A percentile compares a stretch with the other conserved stretches of the same genome.
Conservation (phyloP, 2,888 invertebrate genomes). For the Heteropelma amictum region DNA sequence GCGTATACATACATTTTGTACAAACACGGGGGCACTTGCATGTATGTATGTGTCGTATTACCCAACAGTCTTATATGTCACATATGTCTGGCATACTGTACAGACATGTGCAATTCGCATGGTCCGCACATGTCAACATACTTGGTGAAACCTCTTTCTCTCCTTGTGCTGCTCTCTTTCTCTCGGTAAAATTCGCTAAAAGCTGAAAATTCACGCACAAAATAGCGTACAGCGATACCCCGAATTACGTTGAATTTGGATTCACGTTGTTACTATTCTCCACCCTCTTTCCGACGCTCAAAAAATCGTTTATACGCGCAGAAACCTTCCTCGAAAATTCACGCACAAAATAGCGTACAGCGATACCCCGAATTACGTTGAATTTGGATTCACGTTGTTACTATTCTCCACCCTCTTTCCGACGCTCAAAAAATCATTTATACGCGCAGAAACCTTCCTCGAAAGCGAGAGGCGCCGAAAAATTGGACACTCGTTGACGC, state of each 20-base stretch:
- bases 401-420: no score
- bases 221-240: neutral
- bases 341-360: neutral
- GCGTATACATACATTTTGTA: constrained; percentile 4
- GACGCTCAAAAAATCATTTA: no score
- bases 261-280: no score
- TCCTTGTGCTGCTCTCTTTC: neutral
- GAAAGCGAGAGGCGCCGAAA: no score
- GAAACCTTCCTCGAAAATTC: no score
- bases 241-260: neutral
- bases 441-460: no score
- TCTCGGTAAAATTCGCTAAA: no score
- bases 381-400: no score
- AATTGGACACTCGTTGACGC: no score
- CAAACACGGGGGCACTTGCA: no score
- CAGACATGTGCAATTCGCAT: constrained; percentile 51
- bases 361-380: neutral
- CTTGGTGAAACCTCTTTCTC: constrained; percentile 3
- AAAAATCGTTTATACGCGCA: no score
- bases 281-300: no score
- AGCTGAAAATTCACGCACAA: neutral
- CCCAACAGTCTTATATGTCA: constrained; percentile 13
- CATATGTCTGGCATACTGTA: constrained; percentile 38
- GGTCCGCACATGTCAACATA: constrained; percentile 46
- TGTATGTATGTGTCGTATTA: constrained; percentile 16